Evolutionary conservation across 2,888 invertebrate genomes (phyloP).

Genomic region (Lissocephala sabroskyi): DNA sequence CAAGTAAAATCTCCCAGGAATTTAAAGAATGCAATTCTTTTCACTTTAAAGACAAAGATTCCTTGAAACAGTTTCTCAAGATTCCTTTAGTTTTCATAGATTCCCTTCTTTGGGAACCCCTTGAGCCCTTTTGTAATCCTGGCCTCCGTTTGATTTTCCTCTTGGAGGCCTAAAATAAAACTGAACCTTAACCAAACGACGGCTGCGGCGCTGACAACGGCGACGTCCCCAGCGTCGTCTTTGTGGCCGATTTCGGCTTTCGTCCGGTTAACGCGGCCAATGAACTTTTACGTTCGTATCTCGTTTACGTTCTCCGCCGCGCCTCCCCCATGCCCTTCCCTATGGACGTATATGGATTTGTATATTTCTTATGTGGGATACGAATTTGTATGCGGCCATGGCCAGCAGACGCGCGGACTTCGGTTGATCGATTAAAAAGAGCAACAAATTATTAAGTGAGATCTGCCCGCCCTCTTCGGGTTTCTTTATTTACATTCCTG

Average conservation of each 20-base stretch:
- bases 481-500: too few relatives aligned
- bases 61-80: too few relatives aligned
- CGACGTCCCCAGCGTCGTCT: too few relatives aligned
- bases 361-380: too few relatives aligned
- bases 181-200: conserved; percentile 1
- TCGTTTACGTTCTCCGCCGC: conserved; percentile 17
- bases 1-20: too few relatives aligned
- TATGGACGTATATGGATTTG: conserved; percentile 2
- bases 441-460: too few relatives aligned
- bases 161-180: conserved; percentile 3
- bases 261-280: conserved; percentile 65
- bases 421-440: conserved; percentile 54
- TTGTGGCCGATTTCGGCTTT: conserved; percentile 43
- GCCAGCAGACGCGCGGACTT: conserved; percentile 39
- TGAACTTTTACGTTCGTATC: conserved; percentile 39
- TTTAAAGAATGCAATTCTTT: too few relatives aligned
- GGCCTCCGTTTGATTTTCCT: conserved; percentile 3
- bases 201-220: conserved; percentile 24
- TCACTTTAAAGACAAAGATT: too few relatives aligned
- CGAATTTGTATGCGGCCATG: background rate
- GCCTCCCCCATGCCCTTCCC: conserved; percentile 1
- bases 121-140: background rate
- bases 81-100: too few relatives aligned
- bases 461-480: too few relatives aligned
- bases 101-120: background rate